A percentile compares a stretch with the other conserved stretches of the same genome.
Conservation (phyloP, 2,888 invertebrate species). For the Automeris io region DNA sequence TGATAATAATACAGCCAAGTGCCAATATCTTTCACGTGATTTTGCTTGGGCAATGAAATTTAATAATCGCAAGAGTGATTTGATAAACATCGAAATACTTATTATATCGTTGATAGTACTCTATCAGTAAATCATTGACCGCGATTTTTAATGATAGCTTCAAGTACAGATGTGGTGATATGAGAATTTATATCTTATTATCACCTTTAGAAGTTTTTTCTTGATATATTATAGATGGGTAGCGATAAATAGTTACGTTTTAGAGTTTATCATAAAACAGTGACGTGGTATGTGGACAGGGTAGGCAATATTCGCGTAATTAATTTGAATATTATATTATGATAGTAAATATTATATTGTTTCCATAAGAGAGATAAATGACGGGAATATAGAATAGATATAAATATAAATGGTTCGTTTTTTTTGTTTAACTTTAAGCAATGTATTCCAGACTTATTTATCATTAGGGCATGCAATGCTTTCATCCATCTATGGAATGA, state of each 20-base stretch:
- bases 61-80: slow-evolving; percentile 12
- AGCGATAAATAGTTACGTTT: background rate
- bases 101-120: slow-evolving; percentile 18
- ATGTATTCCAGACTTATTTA: no score
- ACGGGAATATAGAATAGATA: no score
- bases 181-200: background rate
- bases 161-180: slow-evolving; percentile 8
- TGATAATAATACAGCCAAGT: slow-evolving; percentile 4
- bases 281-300: no score
- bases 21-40: slow-evolving; percentile 13
- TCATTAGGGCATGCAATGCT: no score
- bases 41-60: slow-evolving; percentile 17
- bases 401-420: no score
- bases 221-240: background rate
- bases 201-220: background rate
- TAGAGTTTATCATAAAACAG: no score
- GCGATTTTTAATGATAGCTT: slow-evolving; percentile 21
- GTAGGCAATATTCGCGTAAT: no score
- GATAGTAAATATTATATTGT: no score
- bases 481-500: no score
- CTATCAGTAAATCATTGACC: slow-evolving; percentile 33
- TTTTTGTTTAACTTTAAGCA: no score
- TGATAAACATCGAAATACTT: slow-evolving; percentile 16
- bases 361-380: no score
- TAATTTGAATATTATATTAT: no score